Base-by-base conservation (phyloP, 2,888 invertebrate genomes). In the Drosophila siamana region DNA sequence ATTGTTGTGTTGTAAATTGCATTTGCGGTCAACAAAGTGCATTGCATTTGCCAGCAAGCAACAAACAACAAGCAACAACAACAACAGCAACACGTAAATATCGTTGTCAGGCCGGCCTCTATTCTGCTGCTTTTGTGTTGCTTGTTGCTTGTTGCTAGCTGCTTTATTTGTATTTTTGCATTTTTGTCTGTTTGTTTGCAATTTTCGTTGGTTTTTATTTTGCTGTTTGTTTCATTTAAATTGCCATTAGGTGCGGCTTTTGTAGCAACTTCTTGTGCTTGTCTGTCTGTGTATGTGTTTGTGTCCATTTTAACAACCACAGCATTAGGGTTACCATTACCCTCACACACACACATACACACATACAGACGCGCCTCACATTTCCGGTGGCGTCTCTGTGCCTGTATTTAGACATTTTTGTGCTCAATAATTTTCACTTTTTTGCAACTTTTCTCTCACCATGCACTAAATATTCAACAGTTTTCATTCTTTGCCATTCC, bases 1-100 rank as follows among this genome's bases (percentile, higher is more conserved):
- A 84, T 86, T 87, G 83, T 86, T 82, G 69, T 72, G 70, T 76
- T 85, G 80, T 89, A 82, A 88, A 88, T 89, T 88, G 89, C 89
- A 86, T 88, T 88, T 89, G 89, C 71, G 88, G 88, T 78, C 75
- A 72, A 76, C 74, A 74, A 75, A 75, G 70, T 69, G 75, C 60
- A 69, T 52, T 69, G 75, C 60, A 69, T 52, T 52, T 60, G 52
- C 65, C 40, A 52, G 52, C 30, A 16, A 9, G 15, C 60, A 68
- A 56, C 33, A 52, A 24, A 33, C 33, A 28, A 28, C 28, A 9
- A 8, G 33, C 40, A 66, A 40, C 55, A 51, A 16, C 8, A 50
- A 43, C 26, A 40, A 36, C 33, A 51, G 51, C 28, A 61, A 50
- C 40, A 48, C 38, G 9, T 36, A 51, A 28, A 56, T 40, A 56